Evolutionary conservation across 2,888 invertebrate species (phyloP).

Genomic region (Helobdella robusta): DNA sequence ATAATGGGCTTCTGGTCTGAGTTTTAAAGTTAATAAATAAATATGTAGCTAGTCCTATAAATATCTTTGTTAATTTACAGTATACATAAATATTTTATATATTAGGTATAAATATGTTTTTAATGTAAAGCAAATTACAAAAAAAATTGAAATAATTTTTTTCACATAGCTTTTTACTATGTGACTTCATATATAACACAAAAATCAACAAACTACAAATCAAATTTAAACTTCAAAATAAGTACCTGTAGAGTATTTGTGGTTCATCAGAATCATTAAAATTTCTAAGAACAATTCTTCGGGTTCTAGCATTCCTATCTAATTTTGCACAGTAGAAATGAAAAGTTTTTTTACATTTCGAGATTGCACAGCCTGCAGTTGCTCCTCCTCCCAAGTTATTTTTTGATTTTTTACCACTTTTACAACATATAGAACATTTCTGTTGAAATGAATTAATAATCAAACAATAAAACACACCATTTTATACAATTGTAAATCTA

Average conservation of each 20-base stretch:
- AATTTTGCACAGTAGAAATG: slow-evolving; percentile 61
- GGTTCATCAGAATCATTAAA: background rate
- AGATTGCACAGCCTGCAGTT: slow-evolving; percentile 61
- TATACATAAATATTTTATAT: too few species aligned
- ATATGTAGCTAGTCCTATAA: too few species aligned
- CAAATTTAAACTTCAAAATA: too few species aligned
- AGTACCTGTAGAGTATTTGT: slow-evolving; percentile 14
- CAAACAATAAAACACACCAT: background rate
- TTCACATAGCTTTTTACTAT: too few species aligned
- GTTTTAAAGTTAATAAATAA: too few species aligned
- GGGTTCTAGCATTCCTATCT: slow-evolving; percentile 11
- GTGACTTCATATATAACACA: too few species aligned
- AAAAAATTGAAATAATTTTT: too few species aligned
- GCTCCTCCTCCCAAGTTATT: slow-evolving; percentile 53
- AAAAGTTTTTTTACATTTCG: slow-evolving; percentile 60
- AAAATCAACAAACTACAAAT: too few species aligned
- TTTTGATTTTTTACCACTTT: slow-evolving; percentile 33
- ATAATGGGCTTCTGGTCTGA: too few species aligned
- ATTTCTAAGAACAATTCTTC: slow-evolving; percentile 23
- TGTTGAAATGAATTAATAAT: slow-evolving; percentile 45
- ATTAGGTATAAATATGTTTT: too few species aligned
- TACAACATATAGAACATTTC: slow-evolving; percentile 61
- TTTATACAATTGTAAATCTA: background rate
- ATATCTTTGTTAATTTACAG: too few species aligned
- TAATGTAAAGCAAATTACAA: too few species aligned